phyloP scores from a whole-genome alignment of 2,797 vertebrate species.

The Chelon auratus region DNA sequence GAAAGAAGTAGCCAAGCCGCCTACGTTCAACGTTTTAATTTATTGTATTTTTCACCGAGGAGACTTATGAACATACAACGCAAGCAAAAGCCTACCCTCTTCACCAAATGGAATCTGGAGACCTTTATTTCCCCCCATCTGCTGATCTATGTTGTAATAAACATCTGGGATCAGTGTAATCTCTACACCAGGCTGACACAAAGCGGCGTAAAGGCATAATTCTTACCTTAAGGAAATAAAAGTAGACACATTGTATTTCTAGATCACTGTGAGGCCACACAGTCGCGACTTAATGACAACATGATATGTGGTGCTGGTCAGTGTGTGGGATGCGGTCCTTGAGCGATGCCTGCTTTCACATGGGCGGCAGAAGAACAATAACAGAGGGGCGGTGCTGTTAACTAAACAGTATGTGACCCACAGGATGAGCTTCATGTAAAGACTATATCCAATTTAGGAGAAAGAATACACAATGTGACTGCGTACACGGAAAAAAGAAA shows the following conservation, averaged over 20 bases:
- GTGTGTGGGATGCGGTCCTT: slow-evolving; percentile 53
- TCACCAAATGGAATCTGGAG: too few species aligned
- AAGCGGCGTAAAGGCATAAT: slow-evolving; percentile 13
- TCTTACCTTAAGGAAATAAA: slow-evolving; percentile 20
- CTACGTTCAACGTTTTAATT: too few species aligned
- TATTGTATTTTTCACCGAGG: too few species aligned
- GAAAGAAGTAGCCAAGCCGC: background rate
- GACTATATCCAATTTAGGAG: slow-evolving; percentile 13
- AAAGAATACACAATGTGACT: slow-evolving; percentile 5
- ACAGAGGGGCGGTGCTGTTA: slow-evolving; percentile 27
- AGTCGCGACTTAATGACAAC: slow-evolving; percentile 38
- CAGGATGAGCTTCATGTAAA: slow-evolving; percentile 18
- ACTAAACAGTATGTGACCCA: slow-evolving; percentile 17
- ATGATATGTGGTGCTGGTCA: slow-evolving; percentile 53
- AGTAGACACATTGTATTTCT: slow-evolving; percentile 25
- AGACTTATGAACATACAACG: too few species aligned
- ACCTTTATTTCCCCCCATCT: background rate
- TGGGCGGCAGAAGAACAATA: slow-evolving; percentile 21
- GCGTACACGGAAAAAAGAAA: background rate
- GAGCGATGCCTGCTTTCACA: slow-evolving; percentile 42
- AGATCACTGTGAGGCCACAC: slow-evolving; percentile 15
- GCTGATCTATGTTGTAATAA: slow-evolving; percentile 8
- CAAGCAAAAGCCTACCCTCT: too few species aligned
- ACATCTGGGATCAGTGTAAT: background rate
- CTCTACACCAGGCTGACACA: background rate